These are phyloP conservation scores for Siphamia tubifer DNA, from an alignment of 2,113 vertebrate species.

Conservation along the genomic window DNA sequence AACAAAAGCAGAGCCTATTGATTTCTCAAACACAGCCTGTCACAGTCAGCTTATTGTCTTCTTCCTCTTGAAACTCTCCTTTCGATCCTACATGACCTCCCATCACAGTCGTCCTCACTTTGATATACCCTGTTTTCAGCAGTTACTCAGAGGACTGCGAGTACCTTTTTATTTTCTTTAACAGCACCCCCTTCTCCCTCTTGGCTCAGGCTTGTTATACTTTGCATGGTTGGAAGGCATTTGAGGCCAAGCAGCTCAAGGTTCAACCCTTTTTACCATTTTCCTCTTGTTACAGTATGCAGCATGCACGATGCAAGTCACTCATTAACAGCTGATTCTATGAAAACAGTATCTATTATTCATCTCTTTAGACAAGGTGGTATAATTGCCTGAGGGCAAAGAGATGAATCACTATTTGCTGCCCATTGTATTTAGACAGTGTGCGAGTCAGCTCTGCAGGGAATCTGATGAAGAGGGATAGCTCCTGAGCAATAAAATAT, in stretches of 20 bases:
- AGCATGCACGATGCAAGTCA: neutral
- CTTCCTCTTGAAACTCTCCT: slow-evolving; percentile 57
- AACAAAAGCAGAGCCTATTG: slow-evolving; percentile 71
- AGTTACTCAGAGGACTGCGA: slow-evolving; percentile 26
- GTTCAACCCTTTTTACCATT: neutral
- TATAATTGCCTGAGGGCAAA: slow-evolving; percentile 32
- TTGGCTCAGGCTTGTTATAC: neutral
- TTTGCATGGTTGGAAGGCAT: slow-evolving; percentile 1
- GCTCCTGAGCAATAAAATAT: slow-evolving; percentile 28
- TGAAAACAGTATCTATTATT: slow-evolving; percentile 34
- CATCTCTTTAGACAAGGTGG: slow-evolving; percentile 30
- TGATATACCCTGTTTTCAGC: slow-evolving; percentile 37
- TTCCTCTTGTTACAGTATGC: neutral
- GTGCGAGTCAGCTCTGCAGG: slow-evolving; percentile 23
- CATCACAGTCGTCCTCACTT: slow-evolving; percentile 44
- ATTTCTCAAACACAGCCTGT: slow-evolving; percentile 70
- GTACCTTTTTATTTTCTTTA: neutral
- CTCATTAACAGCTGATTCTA: slow-evolving; percentile 28
- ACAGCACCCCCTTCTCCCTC: neutral
- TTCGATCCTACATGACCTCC: slow-evolving; percentile 62
- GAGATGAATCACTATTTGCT: slow-evolving; percentile 12
- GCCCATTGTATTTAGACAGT: slow-evolving; percentile 9
- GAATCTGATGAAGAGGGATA: slow-evolving; percentile 28
- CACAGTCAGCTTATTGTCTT: slow-evolving; percentile 65
- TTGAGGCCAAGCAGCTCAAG: neutral